Evolutionary conservation across 2,888 invertebrate species (phyloP), one percentile per base, ranked within the genome.

Genomic region (Scaptomyza reducta): DNA sequence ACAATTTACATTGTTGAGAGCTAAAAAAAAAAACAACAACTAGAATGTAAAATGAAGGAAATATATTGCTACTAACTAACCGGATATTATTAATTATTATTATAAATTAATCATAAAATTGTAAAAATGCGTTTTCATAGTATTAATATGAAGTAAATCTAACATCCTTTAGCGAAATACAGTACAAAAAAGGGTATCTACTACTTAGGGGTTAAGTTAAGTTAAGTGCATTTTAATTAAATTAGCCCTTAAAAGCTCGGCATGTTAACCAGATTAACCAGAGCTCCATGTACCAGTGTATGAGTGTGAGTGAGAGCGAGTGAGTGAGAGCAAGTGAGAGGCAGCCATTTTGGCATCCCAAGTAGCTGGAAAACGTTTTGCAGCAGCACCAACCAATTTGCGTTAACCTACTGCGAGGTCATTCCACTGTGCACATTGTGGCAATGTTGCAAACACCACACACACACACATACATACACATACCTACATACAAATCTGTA

Each of bases 351-450:
- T 60, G 68, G 46, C 55, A 65, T 38, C 63, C 31, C 18, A 47
- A 58, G 45, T 29, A 47, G 58, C 74, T 69, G 70, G 50, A 70
- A 33, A 49, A 58, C 29, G 46, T 70, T 45, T 45, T 9, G 45
- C 51, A 65, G 59, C 40, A 35, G 44, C 50, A 38, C 25, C 51
- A 44, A 16, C 57, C 54, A 56, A 54, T 77, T 77, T 88, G 79
- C 72, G 88, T 89, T 88, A 88, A 88, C 88, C 89, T 82, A 88
- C 77, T 89, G 76, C 50, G 78, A 78, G 88, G 87, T 88, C 88
- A 85, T 89, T 88, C 80, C 89, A 78, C 89, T 82, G 77, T 56
- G 66, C 56, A 60, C 68, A 63, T 58, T 64, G 74, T 61, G 65
- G 51, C 65, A 60, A 51, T 45, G n/a, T 9, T n/a, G n/a, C 31